Base-by-base conservation (phyloP, 2,113 vertebrate genomes). In the Phainopepla nitens region DNA sequence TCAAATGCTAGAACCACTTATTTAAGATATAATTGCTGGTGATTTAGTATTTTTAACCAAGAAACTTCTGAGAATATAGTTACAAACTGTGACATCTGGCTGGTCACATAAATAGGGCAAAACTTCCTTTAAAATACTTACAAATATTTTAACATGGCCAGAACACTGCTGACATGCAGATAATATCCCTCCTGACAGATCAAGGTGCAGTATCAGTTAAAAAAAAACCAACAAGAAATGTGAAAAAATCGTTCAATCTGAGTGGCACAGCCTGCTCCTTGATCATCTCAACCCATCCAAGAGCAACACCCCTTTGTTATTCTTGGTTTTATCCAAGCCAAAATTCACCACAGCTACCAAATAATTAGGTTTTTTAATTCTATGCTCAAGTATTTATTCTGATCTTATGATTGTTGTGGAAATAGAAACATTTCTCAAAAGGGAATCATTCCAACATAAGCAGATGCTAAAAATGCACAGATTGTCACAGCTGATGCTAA, bases 331-430 rank as follows among this genome's bases (percentile, higher is more conserved):
- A 60, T 54, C 60, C 29, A 54, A 42, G 25, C 5, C 13, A 62
- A 62, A 23, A 54, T 64, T 68, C 58, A 51, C 4, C 25, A 57
- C 42, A 27, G 3, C 12, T 39, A 19, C 18, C 8, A 54, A 33
- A 33, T 0, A 2, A 42, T 44, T 19, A 4, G 7, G 1, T 0
- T 1, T 5, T 35, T 27, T 15, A 17, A 8, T 65, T 41, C 11
- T 19, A 5, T 31, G 17, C 11, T 87, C 6, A 35, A 39, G 8
- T 36, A 28, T 66, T 64, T 49, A 24, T 51, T 11, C 13, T 61
- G 70, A 56, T 9, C 10, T 23, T 73, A 14, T 15, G 19, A 18
- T 41, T 0, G 1, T 10, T 35, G 27, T 54, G 60, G 44, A 82
- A 85, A 7, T 3, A 27, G 1, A 14, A 78, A 1, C 10, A 17